Base-by-base conservation (phyloP, 2,888 invertebrate genomes). In the Cantharis nigra region DNA sequence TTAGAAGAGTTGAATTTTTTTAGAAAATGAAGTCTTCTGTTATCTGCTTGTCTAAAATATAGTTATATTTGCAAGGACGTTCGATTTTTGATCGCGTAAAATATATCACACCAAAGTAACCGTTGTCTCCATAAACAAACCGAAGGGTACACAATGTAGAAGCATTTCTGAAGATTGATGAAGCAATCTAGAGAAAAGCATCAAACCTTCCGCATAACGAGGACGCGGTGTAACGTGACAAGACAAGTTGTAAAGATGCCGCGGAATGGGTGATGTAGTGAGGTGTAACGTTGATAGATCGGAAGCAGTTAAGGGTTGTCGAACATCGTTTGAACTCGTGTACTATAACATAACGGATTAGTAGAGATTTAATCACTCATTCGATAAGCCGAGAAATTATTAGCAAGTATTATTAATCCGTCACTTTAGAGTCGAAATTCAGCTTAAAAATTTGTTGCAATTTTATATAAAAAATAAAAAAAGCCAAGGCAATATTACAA, bases 241-340 rank as follows among this genome's bases (percentile, higher is more conserved):
- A 83, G 84, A 84, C 84, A 83, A 84, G 84, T 83, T 83, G 84
- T 84, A 84, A 85, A 85, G 84, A 84, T 85, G 84, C 83, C 82
- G 83, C 81, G 81, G 81, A 82, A 81, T 83, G 81, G 82, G 81
- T 82, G 83, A 83, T 81, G 82, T 82, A 80, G 82, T 81, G 84
- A 82, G 82, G 81, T 82, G 81, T 82, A 83, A 84, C 84, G 84
- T 84, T 85, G 85, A 85, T 85, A 85, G 84, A 85, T 85, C 83
- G 84, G 81, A 81, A 76, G 78, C 82, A 78, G 81, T 83, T 81
- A 80, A 80, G 81, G 80, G 81, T 84, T 84, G 85, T 82, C 82
- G 83, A 83, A 81, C 82, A 83, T 82, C 82, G 79, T 81, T 83
- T 82, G 72, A 83, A 82, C 83, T 81, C 84, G 81, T 84, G 83